These are phyloP conservation scores for Gallinago stenura DNA, from an alignment of 2,797 vertebrate species.

Conservation along the genomic window DNA sequence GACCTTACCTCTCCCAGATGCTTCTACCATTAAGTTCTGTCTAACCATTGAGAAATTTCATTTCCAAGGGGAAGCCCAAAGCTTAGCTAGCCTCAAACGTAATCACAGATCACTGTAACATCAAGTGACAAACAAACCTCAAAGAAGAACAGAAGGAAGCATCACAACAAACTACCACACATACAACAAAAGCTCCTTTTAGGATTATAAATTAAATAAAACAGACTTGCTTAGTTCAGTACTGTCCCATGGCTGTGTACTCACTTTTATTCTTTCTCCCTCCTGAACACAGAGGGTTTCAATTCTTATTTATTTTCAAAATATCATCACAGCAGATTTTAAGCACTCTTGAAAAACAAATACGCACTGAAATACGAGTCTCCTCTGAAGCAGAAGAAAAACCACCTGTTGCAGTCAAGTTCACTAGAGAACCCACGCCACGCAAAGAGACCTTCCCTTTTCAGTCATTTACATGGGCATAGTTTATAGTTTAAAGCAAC, in stretches of 20 bases:
- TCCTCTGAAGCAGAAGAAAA: constrained; percentile 5
- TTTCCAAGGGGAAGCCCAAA: constrained; percentile 52
- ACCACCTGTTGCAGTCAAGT: neutral
- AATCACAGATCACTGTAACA: constrained; percentile 3
- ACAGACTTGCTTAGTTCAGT: neutral
- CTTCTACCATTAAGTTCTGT: neutral
- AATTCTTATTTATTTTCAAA: neutral
- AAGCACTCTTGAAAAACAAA: neutral
- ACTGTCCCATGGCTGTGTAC: neutral
- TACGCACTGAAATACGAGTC: neutral
- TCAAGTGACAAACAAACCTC: constrained; percentile 27
- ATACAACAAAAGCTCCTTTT: neutral
- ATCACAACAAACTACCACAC: neutral
- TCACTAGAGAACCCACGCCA: neutral
- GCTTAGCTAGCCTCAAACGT: neutral
- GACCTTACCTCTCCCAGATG: neutral
- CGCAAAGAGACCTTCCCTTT: neutral
- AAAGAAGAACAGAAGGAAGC: neutral
- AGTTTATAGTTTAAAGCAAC: neutral
- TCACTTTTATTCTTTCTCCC: neutral
- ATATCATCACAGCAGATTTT: neutral
- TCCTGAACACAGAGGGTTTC: neutral
- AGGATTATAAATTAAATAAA: constrained; percentile 18
- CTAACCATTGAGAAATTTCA: constrained; percentile 21
- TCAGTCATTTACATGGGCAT: neutral